These are phyloP conservation scores for Cryptocephalus primarius DNA, from an alignment of 2,888 invertebrate genomes.

Conservation along the genomic window DNA sequence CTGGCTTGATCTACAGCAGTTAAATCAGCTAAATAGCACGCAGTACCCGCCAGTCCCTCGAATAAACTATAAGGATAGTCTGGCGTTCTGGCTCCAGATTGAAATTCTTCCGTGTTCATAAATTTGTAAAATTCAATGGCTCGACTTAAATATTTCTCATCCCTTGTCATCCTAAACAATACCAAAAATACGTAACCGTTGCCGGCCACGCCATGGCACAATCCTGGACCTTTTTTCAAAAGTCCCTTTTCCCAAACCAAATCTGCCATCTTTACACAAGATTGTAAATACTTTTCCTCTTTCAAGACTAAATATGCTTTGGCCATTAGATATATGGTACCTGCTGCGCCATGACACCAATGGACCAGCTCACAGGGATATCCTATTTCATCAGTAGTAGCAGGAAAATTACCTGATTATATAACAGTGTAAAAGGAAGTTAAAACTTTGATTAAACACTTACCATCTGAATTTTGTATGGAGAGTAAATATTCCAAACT, in stretches of 20 bases:
- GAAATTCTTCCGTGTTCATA: slow-evolving; percentile 54
- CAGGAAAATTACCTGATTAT: slow-evolving; percentile 26
- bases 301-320: slow-evolving; percentile 67
- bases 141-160: slow-evolving; percentile 58
- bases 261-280: slow-evolving; percentile 59
- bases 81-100: slow-evolving; percentile 57
- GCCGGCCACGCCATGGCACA: slow-evolving; percentile 82
- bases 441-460: background rate
- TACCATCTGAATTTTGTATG: slow-evolving; percentile 55
- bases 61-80: slow-evolving; percentile 75
- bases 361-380: slow-evolving; percentile 62
- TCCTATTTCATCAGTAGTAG: slow-evolving; percentile 59
- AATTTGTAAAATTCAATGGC: slow-evolving; percentile 70
- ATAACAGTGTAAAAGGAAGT: background rate
- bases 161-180: slow-evolving; percentile 60
- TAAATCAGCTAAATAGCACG: slow-evolving; percentile 71
- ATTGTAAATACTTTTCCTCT: slow-evolving; percentile 59
- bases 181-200: slow-evolving; percentile 73
- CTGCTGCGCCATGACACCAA: slow-evolving; percentile 88
- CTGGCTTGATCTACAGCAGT: slow-evolving; percentile 59
- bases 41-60: slow-evolving; percentile 80
- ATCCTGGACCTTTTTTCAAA: slow-evolving; percentile 76
- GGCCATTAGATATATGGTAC: slow-evolving; percentile 65
- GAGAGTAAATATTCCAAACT: slow-evolving; percentile 56
- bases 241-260: slow-evolving; percentile 76